Base-by-base conservation (phyloP, 2,888 invertebrate species). In the Lypha dubia region DNA sequence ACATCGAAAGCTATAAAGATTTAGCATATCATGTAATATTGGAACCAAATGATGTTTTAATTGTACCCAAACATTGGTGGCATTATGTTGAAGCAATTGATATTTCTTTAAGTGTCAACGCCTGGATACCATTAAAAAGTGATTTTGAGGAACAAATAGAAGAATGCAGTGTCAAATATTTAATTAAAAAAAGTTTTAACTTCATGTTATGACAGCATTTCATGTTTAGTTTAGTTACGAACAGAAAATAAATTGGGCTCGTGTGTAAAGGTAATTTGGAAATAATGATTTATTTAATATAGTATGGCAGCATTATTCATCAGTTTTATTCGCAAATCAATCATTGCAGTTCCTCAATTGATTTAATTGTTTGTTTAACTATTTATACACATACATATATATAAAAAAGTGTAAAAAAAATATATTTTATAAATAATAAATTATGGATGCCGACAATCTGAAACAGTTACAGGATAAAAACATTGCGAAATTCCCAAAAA, bases 31-130 rank as follows among this genome's bases (percentile, higher is more conserved):
- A 94, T 85, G 94, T 97, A 38, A 94, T 94, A 73, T 92, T 99
- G 67, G 93, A 95, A 60, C 95, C 97, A 11, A 98, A 98, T 0
- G 97, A 99, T 92, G 96, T 97, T 0, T 93, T 99, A 44, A 94
- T 96, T 88, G 96, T 99, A 8, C 99, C 99, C 0, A 94, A 94
- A 83, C 96, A 96, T 83, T 99, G 99, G 98, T 99, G 99, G 99
- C 99, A 99, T 93, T 98, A 96, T 93, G 99, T 98, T 0, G 97
- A 97, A 92, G 98, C 98, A 90, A 92, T 95, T 41, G 96, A 97
- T 93, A 93, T 94, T 4, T 91, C 95, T 62, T 94, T 95, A 41
- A 93, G 95, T 73, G 92, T 95, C 7, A 95, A 95, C 89, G 93
- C 93, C 49, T 95, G 95, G 95, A 91, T 98, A 86, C 96, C 97